These are phyloP conservation scores for Hydrotaea diabolus DNA, from an alignment of 2,888 invertebrate genomes.

Conservation along the genomic window DNA sequence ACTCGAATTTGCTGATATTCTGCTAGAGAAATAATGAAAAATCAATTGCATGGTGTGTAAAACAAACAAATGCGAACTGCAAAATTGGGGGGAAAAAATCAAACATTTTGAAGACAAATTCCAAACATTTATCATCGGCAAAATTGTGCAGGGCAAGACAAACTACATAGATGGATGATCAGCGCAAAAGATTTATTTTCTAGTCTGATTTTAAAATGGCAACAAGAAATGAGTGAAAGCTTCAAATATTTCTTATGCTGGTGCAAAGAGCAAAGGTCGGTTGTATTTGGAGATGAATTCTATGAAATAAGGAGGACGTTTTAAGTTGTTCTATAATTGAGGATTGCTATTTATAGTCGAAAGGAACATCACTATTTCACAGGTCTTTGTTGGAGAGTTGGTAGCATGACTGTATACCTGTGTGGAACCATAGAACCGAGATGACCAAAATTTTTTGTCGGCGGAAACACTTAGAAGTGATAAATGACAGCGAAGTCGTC, in stretches of 20 bases:
- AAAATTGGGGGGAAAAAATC: not conserved
- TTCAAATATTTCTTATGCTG: not conserved
- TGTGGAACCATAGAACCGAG: no score
- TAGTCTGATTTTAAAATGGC: not conserved
- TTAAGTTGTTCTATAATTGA: no score
- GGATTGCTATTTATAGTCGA: no score
- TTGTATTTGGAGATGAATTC: no score
- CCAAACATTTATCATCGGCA: conserved; percentile 56
- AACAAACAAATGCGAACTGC: conserved; percentile 26
- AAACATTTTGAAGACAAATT: conserved; percentile 42
- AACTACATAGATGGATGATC: conserved; percentile 40
- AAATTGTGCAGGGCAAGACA: not conserved
- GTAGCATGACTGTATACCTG: no score
- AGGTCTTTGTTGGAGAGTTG: no score
- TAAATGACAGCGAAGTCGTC: no score
- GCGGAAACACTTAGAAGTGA: no score
- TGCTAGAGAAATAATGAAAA: conserved; percentile 64
- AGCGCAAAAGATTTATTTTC: conserved; percentile 36
- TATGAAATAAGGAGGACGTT: no score
- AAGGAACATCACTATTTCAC: no score
- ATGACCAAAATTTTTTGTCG: no score
- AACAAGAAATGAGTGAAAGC: not conserved
- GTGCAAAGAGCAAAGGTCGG: not conserved
- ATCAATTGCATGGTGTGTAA: conserved; percentile 68
- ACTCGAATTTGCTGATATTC: conserved; percentile 34